Percentiles rank a stretch among this genome's conserved stretches.
Evolutionary conservation across 2,797 vertebrate genomes (phyloP).

Genomic region (Acrossocheilus fasciatus): DNA sequence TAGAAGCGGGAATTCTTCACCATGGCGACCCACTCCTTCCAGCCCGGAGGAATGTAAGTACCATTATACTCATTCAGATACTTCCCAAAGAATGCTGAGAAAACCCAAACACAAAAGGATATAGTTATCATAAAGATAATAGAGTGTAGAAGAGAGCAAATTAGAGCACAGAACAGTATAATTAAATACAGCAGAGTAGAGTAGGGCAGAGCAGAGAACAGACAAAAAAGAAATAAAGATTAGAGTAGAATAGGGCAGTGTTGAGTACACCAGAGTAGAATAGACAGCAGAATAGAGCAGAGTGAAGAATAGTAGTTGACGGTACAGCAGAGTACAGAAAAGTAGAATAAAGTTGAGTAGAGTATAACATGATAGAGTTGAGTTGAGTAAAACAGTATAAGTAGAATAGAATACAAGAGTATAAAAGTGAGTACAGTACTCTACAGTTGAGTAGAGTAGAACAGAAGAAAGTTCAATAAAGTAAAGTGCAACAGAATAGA

Average conservation of each 20-base stretch:
- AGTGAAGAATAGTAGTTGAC: neutral
- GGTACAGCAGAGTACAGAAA: neutral
- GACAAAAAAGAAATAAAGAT: neutral
- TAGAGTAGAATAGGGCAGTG: neutral
- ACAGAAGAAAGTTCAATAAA: neutral
- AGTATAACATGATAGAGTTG: neutral
- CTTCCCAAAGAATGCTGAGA: slow-evolving; percentile 88
- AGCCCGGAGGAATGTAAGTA: slow-evolving; percentile 89
- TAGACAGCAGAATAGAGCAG: neutral
- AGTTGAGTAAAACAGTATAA: neutral
- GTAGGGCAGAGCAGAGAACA: neutral
- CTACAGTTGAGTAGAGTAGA: neutral
- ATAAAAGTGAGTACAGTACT: too few species aligned
- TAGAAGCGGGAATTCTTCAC: slow-evolving; percentile 98
- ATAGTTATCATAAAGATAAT: neutral
- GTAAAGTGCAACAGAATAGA: neutral
- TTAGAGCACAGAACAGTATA: neutral
- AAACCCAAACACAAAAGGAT: slow-evolving; percentile 51
- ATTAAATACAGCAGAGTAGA: neutral
- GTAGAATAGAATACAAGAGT: neutral
- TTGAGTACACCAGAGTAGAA: neutral
- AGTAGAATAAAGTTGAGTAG: neutral
- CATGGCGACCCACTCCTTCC: slow-evolving; percentile 95
- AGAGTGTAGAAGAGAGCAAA: neutral
- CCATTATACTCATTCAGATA: slow-evolving; percentile 92